phyloP scores from a whole-genome alignment of 1,140 invertebrate species.

The Phocides pigmalion region DNA sequence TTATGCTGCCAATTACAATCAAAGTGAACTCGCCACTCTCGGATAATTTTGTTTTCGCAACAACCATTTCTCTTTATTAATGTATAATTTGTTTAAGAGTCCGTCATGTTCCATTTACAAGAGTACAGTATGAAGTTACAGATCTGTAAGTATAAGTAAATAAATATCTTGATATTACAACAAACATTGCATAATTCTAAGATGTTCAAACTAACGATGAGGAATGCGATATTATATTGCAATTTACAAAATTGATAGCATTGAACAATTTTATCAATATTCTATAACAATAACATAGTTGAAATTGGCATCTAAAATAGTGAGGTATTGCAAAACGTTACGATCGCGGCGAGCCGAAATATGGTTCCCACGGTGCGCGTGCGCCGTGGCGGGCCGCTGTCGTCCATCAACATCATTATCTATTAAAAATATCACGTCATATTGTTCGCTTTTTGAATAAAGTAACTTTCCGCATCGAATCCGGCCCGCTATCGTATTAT shows the following conservation, averaged over 20 bases:
- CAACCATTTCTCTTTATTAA: slow-evolving; percentile 37
- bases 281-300: slow-evolving; percentile 46
- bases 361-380: slow-evolving; percentile 73
- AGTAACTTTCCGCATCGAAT: slow-evolving; percentile 62
- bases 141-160: neutral
- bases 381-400: slow-evolving; percentile 61
- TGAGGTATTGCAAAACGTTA: slow-evolving; percentile 67
- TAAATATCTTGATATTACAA: neutral
- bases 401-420: slow-evolving; percentile 80
- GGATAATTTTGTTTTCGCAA: slow-evolving; percentile 49
- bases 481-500: slow-evolving; percentile 64
- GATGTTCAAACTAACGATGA: slow-evolving; percentile 11
- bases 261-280: slow-evolving; percentile 39
- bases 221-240: slow-evolving; percentile 31
- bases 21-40: slow-evolving; percentile 68
- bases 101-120: slow-evolving; percentile 20
- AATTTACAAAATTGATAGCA: slow-evolving; percentile 35
- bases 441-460: slow-evolving; percentile 80
- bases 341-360: slow-evolving; percentile 51
- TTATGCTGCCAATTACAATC: slow-evolving; percentile 83
- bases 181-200: slow-evolving; percentile 1
- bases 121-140: neutral
- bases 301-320: slow-evolving; percentile 55
- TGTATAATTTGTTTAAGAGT: slow-evolving; percentile 32
- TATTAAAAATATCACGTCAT: slow-evolving; percentile 82